phyloP scores from a whole-genome alignment of 2,797 vertebrate genomes.

The Diplodus sargus region DNA sequence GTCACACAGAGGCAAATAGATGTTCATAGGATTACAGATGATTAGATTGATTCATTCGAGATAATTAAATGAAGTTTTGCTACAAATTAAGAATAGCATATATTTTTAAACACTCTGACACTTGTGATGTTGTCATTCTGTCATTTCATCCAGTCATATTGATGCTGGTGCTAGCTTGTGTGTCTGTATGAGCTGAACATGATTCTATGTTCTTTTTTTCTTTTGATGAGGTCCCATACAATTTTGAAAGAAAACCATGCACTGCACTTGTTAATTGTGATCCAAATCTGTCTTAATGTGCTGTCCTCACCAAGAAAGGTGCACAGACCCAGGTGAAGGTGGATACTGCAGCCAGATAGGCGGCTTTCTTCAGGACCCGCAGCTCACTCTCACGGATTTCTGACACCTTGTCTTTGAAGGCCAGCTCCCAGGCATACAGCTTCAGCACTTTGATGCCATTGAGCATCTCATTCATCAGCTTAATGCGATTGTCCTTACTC shows the following conservation, averaged over 20 bases:
- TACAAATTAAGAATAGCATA: not conserved
- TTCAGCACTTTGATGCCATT: slow-evolving; percentile 97
- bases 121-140: not conserved
- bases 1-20: not conserved
- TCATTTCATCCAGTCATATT: not conserved
- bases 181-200: not conserved
- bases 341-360: slow-evolving; percentile 91
- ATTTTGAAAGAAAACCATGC: not conserved
- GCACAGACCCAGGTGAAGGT: slow-evolving; percentile 99
- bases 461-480: slow-evolving; percentile 98
- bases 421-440: slow-evolving; percentile 98
- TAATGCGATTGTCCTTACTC: slow-evolving; percentile 96
- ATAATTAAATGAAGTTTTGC: not conserved
- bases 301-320: slow-evolving; percentile 93
- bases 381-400: slow-evolving; percentile 93
- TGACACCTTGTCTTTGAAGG: slow-evolving; percentile 94
- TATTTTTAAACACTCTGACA: not conserved
- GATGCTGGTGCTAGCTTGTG: not conserved
- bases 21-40: not conserved
- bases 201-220: not conserved
- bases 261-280: not conserved
- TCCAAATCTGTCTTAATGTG: not conserved
- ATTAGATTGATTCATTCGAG: not conserved
- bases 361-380: slow-evolving; percentile 91
- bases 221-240: not conserved